Base-by-base conservation (phyloP, 2,888 invertebrate genomes). In the Neoaliturus tenellus region DNA sequence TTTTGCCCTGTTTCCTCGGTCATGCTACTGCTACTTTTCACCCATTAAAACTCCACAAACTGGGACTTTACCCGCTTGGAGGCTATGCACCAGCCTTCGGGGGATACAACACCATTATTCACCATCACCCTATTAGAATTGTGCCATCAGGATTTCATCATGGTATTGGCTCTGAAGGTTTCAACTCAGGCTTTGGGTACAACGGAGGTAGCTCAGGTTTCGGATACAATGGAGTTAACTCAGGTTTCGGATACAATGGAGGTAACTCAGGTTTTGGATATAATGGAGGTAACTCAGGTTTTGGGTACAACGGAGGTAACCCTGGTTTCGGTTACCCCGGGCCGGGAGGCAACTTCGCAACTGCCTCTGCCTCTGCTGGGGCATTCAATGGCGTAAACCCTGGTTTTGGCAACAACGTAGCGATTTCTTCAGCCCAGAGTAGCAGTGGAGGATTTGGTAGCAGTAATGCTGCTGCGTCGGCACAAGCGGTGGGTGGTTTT, bases 401-500 rank as follows among this genome's bases (percentile, higher is more conserved):
- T 2, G 58, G 6, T 8, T 8, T 25, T 14, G 58, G 20, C 14
- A 39, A 39, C 33, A 69, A 31, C 20, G 69, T 23, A 17, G 67
- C 67, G 2, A 6, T n/a, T 41, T 20, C 73, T 8, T 39, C 41
- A n/a, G 73, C 73, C 5, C 14, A 14, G 3, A 73, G 73, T 73
- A 41, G 73, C 28, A 69, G 2, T 31, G 73, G 12, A 20, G 73
- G 73, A 20, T 73, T 73, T 25, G 73, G 33, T 3, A 20, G 73
- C 31, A 73, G 73, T 35, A 73, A 39, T 25, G 23, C 80, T 8
- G 12, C 35, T 55, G 51, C 48, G 2, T 25, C 44, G 55, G 51
- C 80, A n/a, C 78, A 41, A 41, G 78, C 44, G 28, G 78, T 20
- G 10, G 31, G 78, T 41, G 17, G 17, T 44, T 44, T 44, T 44